Evolutionary conservation across 2,888 invertebrate species (phyloP).

Genomic region (Microdon myrmicae): DNA sequence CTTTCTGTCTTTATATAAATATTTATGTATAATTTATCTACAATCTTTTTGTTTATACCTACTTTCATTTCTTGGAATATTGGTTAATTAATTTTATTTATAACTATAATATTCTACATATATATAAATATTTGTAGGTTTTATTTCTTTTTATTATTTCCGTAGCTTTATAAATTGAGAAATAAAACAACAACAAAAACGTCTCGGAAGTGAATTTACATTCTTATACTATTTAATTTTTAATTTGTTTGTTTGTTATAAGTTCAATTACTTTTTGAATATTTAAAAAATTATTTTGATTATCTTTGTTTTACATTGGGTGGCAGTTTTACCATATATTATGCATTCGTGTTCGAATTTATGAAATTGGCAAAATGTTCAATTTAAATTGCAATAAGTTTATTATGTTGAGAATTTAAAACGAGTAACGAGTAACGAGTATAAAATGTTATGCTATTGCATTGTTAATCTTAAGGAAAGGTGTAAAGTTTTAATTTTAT

Average conservation of each 20-base stretch:
- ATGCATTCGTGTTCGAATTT: too few relatives aligned
- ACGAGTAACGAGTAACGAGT: conserved; percentile 3
- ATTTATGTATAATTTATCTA: conserved; percentile 43
- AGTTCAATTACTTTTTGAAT: conserved; percentile 52
- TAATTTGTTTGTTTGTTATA: conserved; percentile 11
- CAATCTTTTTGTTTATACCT: conserved; percentile 25
- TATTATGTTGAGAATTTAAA: too few relatives aligned
- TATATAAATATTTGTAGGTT: too few relatives aligned
- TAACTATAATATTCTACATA: conserved; percentile 3
- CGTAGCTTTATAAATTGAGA: too few relatives aligned
- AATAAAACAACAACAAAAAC: conserved; percentile 33
- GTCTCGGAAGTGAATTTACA: conserved; percentile 16
- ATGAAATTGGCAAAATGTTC: conserved; percentile 23
- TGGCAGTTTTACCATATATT: too few relatives aligned
- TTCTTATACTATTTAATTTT: conserved; percentile 9
- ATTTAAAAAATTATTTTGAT: conserved; percentile 14
- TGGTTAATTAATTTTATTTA: conserved; percentile 6
- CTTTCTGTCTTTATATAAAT: conserved; percentile 32
- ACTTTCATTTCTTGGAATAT: conserved; percentile 11
- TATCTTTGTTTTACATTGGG: conserved; percentile 13
- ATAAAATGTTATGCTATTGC: conserved; percentile 12
- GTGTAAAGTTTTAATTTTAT: conserved; percentile 17
- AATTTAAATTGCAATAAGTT: too few relatives aligned
- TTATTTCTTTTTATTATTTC: too few relatives aligned
- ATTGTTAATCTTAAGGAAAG: conserved; percentile 9